Base-by-base conservation (phyloP, 2,888 invertebrate species). In the Leucozona laternaria region DNA sequence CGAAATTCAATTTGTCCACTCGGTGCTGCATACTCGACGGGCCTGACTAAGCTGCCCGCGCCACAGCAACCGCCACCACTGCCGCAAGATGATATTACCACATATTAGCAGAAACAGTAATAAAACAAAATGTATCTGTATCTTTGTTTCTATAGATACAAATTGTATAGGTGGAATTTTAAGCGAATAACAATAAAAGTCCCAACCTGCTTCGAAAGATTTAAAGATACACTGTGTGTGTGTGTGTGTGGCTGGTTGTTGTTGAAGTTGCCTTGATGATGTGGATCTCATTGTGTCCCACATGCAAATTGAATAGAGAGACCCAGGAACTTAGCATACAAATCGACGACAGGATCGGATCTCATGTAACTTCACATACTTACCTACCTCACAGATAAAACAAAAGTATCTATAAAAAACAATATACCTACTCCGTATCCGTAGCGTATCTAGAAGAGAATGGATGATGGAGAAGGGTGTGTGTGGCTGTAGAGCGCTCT, bases 321-420 rank as follows among this genome's bases (percentile, higher is more conserved):
- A 60, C 82, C 58, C 50, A 78, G 71, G 58, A 78, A 71, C 75
- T 78, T 79, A 55, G 58, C 58, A 72, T 81, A 82, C 85, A 75
- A 79, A 81, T 85, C 86, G 70, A 82, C 86, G 75, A 86, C 86
- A 86, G 86, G 82, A 86, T 86, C 78, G 78, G 62, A 86, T 79
- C 82, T 86, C 86, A 86, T 86, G 82, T 86, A 60, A 82, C 86
- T 86, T 55, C 78, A 86, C 86, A 86, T 86, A 86, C 78, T 86
- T 83, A 82, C 75, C 76, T 82, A 62, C 75, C 79, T 66, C 64
- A 28, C 22, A 58, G 73, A 71, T 78, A 64, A 68, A 75, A 57
- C 45, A 45, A 79, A 77, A 66, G 66, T 66, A 66, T 66, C 66
- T 17, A 68, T 48, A 62, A 45, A 60, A 77, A 77, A 81, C 81